A percentile compares a stretch with the other conserved stretches of the same genome.
Evolutionary conservation across 1,140 invertebrate genomes (phyloP).

Genomic region (Dendrolimus kikuchii): DNA sequence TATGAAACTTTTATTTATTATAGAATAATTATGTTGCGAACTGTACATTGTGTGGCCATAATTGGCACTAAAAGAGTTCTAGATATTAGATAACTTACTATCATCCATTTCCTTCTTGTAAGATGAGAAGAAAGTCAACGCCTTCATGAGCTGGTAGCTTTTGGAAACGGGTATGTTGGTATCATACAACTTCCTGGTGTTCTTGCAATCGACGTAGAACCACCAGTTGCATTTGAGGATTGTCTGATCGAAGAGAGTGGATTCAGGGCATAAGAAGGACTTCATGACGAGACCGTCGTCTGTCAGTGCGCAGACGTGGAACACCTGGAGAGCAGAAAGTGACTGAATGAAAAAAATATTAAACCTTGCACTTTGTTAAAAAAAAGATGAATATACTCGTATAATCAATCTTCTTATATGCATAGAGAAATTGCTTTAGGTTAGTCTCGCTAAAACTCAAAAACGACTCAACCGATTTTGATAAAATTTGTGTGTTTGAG

Average conservation of each 20-base stretch:
- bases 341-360: background rate
- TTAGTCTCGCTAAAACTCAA: too few relatives aligned
- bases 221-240: conserved; percentile 94
- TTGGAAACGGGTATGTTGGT: conserved; percentile 92
- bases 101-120: conserved; percentile 78
- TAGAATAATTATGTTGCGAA: too few relatives aligned
- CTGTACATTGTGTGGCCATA: too few relatives aligned
- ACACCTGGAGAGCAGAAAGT: conserved; percentile 76
- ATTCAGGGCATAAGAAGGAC: conserved; percentile 90
- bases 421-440: too few relatives aligned
- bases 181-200: conserved; percentile 84
- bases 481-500: too few relatives aligned
- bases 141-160: conserved; percentile 93
- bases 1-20: background rate
- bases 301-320: conserved; percentile 91
- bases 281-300: conserved; percentile 91
- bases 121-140: conserved; percentile 87
- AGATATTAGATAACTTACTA: conserved; percentile 34
- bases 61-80: too few relatives aligned
- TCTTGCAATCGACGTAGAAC: conserved; percentile 92
- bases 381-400: too few relatives aligned
- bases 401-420: too few relatives aligned
- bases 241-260: conserved; percentile 90
- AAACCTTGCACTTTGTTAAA: too few relatives aligned
- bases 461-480: too few relatives aligned